These are phyloP conservation scores for Mungos mungo DNA, from an alignment of 2,113 vertebrate species.

Conservation along the genomic window DNA sequence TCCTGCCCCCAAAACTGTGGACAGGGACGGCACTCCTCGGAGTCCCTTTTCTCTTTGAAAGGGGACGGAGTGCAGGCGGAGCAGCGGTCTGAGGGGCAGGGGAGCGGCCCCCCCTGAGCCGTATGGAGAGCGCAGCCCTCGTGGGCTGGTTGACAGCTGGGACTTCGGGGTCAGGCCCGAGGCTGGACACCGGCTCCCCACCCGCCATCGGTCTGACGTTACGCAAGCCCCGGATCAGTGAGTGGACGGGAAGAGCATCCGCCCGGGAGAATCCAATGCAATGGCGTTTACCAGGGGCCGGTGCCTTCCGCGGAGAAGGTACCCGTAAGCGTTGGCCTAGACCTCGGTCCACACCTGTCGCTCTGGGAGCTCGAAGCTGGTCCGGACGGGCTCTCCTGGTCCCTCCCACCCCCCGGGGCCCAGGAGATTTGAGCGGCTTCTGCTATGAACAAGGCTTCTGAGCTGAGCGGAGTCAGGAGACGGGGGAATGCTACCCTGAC, in stretches of 20 bases:
- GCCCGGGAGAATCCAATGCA: neutral
- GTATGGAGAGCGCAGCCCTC: neutral
- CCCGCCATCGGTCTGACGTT: neutral
- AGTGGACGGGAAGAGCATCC: neutral
- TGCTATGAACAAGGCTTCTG: neutral
- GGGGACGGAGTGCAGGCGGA: neutral
- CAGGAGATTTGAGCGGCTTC: neutral
- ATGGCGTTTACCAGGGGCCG: no score
- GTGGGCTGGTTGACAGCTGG: neutral
- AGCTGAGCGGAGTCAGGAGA: neutral
- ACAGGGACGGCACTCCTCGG: neutral
- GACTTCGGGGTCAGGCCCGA: neutral
- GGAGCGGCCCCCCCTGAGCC: neutral
- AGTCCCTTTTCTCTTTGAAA: neutral
- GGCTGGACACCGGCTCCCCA: neutral
- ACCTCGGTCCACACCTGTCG: neutral
- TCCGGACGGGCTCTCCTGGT: neutral
- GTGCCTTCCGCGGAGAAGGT: no score
- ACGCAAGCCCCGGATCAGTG: neutral
- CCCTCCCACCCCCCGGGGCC: neutral
- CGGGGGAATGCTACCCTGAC: neutral
- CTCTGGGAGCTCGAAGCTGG: neutral
- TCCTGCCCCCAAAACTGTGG: neutral
- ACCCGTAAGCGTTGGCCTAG: neutral
- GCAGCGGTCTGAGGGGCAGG: neutral